phyloP scores from a whole-genome alignment of 2,797 vertebrate species.

The Chlorospingus flavigularis region DNA sequence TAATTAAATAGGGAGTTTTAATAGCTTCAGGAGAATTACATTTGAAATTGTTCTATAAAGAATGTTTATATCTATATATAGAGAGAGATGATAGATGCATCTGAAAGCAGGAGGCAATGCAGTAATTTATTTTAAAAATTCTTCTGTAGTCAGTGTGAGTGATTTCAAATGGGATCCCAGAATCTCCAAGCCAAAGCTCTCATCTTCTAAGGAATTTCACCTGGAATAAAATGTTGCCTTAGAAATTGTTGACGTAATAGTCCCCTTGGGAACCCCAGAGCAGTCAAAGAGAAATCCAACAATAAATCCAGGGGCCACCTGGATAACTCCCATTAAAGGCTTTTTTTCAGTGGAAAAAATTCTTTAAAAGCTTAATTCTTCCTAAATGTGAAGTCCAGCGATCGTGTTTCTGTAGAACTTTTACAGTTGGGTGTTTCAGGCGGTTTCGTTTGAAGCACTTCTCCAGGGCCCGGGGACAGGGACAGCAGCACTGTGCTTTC shows the following conservation, averaged over 20 bases:
- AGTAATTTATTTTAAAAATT: slow-evolving; percentile 31
- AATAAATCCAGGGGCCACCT: slow-evolving; percentile 79
- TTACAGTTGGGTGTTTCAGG: slow-evolving; percentile 27
- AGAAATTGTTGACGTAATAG: slow-evolving; percentile 78
- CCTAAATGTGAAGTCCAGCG: slow-evolving; percentile 66
- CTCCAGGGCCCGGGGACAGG: slow-evolving; percentile 24
- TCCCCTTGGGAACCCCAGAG: slow-evolving; percentile 70
- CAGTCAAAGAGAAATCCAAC: slow-evolving; percentile 76
- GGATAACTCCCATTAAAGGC: slow-evolving; percentile 71
- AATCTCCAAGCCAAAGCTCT: slow-evolving; percentile 69
- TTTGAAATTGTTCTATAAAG: slow-evolving; percentile 1
- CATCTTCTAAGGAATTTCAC: slow-evolving; percentile 76
- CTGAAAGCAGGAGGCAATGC: background rate
- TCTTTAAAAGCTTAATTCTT: slow-evolving; percentile 78
- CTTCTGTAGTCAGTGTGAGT: slow-evolving; percentile 32
- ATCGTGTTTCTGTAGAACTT: slow-evolving; percentile 54
- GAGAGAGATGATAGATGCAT: background rate
- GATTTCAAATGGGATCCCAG: slow-evolving; percentile 62
- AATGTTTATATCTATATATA: slow-evolving; percentile 18
- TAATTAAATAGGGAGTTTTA: slow-evolving; percentile 19
- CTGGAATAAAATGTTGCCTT: slow-evolving; percentile 78
- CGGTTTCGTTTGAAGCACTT: slow-evolving; percentile 54
- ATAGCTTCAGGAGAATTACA: background rate
- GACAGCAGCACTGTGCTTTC: background rate
- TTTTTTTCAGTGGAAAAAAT: slow-evolving; percentile 63